Conservation (phyloP, 2,888 invertebrate genomes). For the Ametastegia equiseti region DNA sequence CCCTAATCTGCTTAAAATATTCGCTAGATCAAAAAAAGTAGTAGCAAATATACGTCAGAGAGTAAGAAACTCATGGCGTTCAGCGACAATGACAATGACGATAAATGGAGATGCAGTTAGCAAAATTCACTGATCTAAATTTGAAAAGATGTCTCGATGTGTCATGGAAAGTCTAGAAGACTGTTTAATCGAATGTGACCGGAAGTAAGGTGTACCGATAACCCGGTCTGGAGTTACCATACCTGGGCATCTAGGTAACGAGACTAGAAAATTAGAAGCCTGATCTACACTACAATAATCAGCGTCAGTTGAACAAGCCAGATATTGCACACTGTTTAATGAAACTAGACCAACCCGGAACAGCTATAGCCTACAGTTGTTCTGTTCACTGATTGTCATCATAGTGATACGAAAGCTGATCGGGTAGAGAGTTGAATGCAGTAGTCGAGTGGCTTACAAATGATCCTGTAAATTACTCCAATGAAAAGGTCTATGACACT, state of each 20-base stretch:
- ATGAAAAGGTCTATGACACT: slow-evolving; percentile 38
- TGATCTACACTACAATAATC: neutral
- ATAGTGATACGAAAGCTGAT: neutral
- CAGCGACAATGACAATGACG: slow-evolving; percentile 9
- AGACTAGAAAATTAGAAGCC: neutral
- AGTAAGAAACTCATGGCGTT: neutral
- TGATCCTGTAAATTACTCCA: slow-evolving; percentile 21
- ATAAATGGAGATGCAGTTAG: neutral
- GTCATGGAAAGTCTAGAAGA: neutral
- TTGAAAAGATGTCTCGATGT: neutral
- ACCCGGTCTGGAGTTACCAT: neutral
- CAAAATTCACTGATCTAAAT: neutral
- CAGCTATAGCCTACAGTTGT: neutral
- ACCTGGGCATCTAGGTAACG: neutral
- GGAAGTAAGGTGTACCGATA: neutral
- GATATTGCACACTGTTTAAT: neutral
- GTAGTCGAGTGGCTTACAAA: neutral
- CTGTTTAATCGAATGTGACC: neutral
- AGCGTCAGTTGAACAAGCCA: neutral
- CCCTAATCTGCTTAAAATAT: neutral
- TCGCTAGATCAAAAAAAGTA: slow-evolving; percentile 2
- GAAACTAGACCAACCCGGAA: slow-evolving; percentile 13
- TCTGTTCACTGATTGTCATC: neutral
- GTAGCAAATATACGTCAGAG: neutral
- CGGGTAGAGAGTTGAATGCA: neutral